Percentiles rank a stretch among this genome's conserved stretches.
phyloP scores from a whole-genome alignment of 2,113 vertebrate genomes.

The Mungos mungo region DNA sequence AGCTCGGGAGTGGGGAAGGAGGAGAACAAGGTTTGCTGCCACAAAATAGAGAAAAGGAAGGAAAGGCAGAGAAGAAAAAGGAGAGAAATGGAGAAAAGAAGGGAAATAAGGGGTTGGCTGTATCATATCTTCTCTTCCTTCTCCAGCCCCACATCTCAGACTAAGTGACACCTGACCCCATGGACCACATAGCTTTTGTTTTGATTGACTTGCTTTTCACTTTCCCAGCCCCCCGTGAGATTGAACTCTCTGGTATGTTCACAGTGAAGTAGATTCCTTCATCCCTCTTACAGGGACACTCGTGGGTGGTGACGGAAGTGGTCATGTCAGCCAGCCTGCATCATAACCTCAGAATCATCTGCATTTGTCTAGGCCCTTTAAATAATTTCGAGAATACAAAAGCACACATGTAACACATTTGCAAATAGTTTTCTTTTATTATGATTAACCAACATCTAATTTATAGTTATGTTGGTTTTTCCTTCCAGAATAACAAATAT shows the following conservation, averaged over 20 bases:
- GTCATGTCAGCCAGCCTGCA: neutral
- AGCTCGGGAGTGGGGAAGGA: neutral
- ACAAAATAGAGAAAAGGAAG: neutral
- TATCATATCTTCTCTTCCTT: neutral
- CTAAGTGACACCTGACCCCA: neutral
- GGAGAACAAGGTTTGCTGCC: neutral
- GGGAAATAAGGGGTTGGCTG: neutral
- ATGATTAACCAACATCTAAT: neutral
- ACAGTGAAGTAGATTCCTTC: neutral
- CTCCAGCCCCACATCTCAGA: fast-evolving
- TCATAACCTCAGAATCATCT: neutral
- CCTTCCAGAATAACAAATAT: neutral
- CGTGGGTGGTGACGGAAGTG: neutral
- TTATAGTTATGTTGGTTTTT: neutral
- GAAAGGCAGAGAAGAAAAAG: neutral
- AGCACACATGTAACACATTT: neutral
- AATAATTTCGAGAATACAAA: neutral
- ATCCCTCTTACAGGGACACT: neutral
- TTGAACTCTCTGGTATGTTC: neutral
- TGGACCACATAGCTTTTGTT: neutral
- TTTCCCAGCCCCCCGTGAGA: neutral
- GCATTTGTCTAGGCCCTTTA: neutral
- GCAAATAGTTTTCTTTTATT: neutral
- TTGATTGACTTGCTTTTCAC: neutral
- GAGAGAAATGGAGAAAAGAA: neutral